These are phyloP conservation scores for Hystrix cristata DNA, from an alignment of 2,113 vertebrate species.

Conservation along the genomic window DNA sequence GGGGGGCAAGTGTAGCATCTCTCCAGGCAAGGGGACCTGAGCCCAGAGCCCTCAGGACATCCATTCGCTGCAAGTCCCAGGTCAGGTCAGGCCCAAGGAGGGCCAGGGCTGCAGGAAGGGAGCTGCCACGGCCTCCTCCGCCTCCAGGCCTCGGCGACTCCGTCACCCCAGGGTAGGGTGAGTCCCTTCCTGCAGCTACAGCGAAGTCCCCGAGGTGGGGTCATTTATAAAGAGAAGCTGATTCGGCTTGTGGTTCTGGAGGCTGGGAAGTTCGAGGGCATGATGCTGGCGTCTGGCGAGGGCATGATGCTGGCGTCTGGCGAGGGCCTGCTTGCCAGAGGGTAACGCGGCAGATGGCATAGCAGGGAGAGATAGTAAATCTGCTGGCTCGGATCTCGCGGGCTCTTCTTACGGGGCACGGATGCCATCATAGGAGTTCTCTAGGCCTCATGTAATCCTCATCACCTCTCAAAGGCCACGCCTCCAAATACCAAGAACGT, in stretches of 20 bases:
- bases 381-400: neutral
- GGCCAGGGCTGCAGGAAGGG: neutral
- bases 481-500: neutral
- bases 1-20: neutral
- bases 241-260: neutral
- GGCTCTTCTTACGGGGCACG: too few species aligned
- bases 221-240: neutral
- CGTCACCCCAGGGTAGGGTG: neutral
- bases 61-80: too few species aligned
- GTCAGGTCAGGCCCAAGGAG: neutral
- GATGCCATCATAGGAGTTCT: too few species aligned
- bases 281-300: neutral
- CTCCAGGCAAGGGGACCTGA: neutral
- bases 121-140: neutral
- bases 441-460: neutral
- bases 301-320: neutral
- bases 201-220: neutral
- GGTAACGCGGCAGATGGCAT: neutral
- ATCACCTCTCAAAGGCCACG: neutral
- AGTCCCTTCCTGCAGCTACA: neutral
- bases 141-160: neutral
- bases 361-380: too few species aligned
- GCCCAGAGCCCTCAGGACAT: neutral
- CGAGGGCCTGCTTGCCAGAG: neutral
- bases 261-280: neutral